Evolutionary conservation across 2,888 invertebrate species (phyloP), one percentile per base, ranked within the genome.

Genomic region (Brachypterus glaber): DNA sequence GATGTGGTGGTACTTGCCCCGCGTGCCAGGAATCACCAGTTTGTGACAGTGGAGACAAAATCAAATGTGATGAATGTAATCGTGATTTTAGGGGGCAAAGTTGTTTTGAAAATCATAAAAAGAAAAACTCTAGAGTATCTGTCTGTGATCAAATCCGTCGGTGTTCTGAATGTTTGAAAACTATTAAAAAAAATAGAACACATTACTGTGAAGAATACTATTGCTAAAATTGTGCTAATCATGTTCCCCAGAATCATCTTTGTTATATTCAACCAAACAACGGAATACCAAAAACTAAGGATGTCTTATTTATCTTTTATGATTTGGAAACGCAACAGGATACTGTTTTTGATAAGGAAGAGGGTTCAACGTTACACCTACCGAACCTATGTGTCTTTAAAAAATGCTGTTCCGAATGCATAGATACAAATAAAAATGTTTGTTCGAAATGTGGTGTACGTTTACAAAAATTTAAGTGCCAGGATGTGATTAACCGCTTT

Each of bases 281-380:
- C 9, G 3, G 29, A 3, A 35, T 8, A 17, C 39, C 43, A 7
- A 18, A 27, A 24, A n/a, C 25, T 1, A 30, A 42, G 34, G 31
- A 40, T 27, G 17, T 37, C 30, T 31, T 45, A 4, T 48, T 45
- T 25, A 37, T 50, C 11, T 49, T 49, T 32, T 48, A 46, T 14
- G 47, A 50, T 25, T 34, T 51, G 7, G 49, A 50, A 37, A 47
- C 44, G 0, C 37, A 33, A 3, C 46, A 48, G 24, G 42, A 47
- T 29, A 40, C 31, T 26, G 26, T 31, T 3, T n/a, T n/a, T n/a
- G n/a, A n/a, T n/a, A 3, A 13, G n/a, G 7, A n/a, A 8, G 36
- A 39, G 7, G 37, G 29, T 9, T 26, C 37, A 7, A 16, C 27
- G 7, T 2, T 39, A 14, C 45, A 49, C 30, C 39, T 40, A 24